phyloP scores from a whole-genome alignment of 2,113 vertebrate species.

The Sula dactylatra region DNA sequence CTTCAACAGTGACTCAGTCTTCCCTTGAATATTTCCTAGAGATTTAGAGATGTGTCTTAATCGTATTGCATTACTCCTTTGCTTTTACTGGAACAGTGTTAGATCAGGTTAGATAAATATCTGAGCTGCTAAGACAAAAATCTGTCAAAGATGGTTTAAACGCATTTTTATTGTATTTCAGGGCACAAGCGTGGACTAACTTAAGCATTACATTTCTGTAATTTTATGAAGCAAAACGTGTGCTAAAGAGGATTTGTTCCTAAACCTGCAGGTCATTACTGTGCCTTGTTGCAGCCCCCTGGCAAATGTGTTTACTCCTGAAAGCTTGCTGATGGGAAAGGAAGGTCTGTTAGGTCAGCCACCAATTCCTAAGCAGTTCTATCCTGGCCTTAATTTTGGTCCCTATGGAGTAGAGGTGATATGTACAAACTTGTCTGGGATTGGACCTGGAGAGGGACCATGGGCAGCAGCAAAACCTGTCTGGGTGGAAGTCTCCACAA shows the following conservation, averaged over 20 bases:
- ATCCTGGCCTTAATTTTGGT: not conserved
- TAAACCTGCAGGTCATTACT: not conserved
- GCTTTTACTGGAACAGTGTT: not conserved
- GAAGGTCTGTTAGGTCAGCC: not conserved
- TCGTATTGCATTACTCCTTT: not conserved
- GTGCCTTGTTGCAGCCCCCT: not conserved
- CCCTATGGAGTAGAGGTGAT: not conserved
- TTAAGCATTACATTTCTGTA: not conserved
- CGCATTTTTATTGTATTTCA: not conserved
- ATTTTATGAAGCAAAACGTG: not conserved
- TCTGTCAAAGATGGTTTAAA: not conserved
- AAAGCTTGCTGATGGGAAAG: not conserved
- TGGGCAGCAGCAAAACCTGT: not conserved
- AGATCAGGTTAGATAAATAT: not conserved
- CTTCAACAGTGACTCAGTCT: not conserved
- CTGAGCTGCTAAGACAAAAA: not conserved
- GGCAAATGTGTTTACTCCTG: not conserved
- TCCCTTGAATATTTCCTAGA: not conserved
- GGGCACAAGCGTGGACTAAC: not conserved
- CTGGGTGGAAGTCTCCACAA: not conserved
- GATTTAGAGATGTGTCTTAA: not conserved
- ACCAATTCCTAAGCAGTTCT: not conserved
- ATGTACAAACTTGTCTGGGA: not conserved
- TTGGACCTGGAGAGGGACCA: not conserved
- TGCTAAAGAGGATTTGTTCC: not conserved